phyloP scores from a whole-genome alignment of 1,140 invertebrate genomes.

The Ectropis grisescens region DNA sequence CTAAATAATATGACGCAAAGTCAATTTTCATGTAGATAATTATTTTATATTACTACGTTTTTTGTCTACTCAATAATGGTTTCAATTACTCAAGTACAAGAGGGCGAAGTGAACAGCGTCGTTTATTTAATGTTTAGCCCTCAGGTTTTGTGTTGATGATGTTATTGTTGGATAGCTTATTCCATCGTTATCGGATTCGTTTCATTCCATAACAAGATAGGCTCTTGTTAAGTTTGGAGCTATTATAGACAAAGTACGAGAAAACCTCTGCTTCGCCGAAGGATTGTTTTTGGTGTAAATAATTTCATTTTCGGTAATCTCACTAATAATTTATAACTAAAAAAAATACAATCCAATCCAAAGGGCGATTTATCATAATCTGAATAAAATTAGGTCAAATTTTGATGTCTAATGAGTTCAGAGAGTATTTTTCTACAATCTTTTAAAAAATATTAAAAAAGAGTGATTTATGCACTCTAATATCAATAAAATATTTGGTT shows the following conservation, averaged over 20 bases:
- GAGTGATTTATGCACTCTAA: conserved; percentile 59
- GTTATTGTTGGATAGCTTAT: too few species aligned
- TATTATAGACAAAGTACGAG: too few species aligned
- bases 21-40: conserved; percentile 31
- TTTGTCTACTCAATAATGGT: too few species aligned
- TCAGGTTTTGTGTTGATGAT: too few species aligned
- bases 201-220: too few species aligned
- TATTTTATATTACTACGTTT: conserved; percentile 13
- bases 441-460: conserved; percentile 61
- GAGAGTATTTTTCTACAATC: conserved; percentile 68
- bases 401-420: conserved; percentile 49
- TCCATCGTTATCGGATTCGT: too few species aligned
- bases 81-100: too few species aligned
- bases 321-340: conserved; percentile 46
- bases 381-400: conserved; percentile 44
- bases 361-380: conserved; percentile 40
- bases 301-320: conserved; percentile 24
- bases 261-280: too few species aligned
- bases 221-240: too few species aligned
- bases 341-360: conserved; percentile 24
- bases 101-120: too few species aligned
- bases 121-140: too few species aligned
- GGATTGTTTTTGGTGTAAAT: too few species aligned
- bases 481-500: conserved; percentile 63
- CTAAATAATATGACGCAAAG: conserved; percentile 21